These are phyloP conservation scores for Anguilla obscura DNA, from an alignment of 2,797 vertebrate genomes.

Conservation along the genomic window DNA sequence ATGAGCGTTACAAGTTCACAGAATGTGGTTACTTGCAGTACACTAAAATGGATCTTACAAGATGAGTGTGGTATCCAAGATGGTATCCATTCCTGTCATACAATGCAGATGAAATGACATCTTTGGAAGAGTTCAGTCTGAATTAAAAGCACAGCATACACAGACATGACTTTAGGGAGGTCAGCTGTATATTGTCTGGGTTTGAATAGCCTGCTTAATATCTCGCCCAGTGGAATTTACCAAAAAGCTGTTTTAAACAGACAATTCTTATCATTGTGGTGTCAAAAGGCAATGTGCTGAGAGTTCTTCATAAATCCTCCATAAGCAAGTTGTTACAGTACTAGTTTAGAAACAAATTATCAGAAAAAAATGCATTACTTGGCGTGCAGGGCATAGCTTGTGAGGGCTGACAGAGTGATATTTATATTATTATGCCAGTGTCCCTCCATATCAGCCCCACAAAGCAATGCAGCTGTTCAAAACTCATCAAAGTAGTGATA, in stretches of 20 bases:
- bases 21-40: neutral
- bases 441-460: neutral
- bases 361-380: neutral
- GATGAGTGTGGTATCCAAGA: neutral
- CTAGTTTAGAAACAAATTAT: neutral
- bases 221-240: too few relatives aligned
- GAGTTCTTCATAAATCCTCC: neutral
- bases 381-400: neutral
- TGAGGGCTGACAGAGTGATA: neutral
- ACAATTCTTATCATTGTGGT: too few relatives aligned
- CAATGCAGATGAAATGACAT: neutral
- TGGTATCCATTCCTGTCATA: neutral
- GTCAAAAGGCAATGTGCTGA: too few relatives aligned
- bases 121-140: neutral
- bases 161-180: too few relatives aligned
- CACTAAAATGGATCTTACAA: neutral
- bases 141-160: neutral
- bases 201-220: neutral
- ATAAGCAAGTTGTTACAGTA: neutral
- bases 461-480: neutral
- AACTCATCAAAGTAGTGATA: neutral
- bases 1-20: neutral
- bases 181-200: too few relatives aligned
- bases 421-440: neutral
- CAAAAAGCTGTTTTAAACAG: too few relatives aligned